Evolutionary conservation across 2,113 vertebrate genomes (phyloP), one percentile per base, ranked within the genome.

Genomic region (Chaetura pelagica): DNA sequence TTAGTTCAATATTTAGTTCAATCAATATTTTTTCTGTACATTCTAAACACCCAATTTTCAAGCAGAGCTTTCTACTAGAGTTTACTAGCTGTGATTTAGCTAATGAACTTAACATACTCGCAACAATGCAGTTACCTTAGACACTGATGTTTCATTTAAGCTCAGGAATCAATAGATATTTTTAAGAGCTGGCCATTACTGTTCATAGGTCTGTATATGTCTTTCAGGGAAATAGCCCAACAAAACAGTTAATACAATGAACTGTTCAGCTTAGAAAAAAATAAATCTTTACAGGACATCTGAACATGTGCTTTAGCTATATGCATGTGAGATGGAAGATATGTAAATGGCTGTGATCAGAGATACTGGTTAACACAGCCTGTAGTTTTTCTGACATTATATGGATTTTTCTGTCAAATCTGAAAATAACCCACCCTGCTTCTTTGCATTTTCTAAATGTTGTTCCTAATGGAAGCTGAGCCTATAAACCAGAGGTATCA

Each of bases 361-460:
- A 72, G 46, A 59, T 63, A 59, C 2, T 63, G 34, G 3, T 67
- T 93, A 90, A 57, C 22, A 44, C 6, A 72, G 4, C 16, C 26
- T 71, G 14, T 64, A 59, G 10, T 52, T 93, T 95, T 51, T 46
- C 58, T 79, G 80, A 67, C 40, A 64, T 84, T 23, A n/a, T 51
- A 59, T 57, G 1, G 64, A 42, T 87, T 87, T 75, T 94, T 64
- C 34, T 96, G 21, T 84, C 34, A 74, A 74, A 20, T 51, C 49
- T 83, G 48, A 87, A 81, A 75, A 72, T 84, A 91, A 61, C 44
- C n/a, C 79, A n/a, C 35, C 6, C 15, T 90, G 49, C 12, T 69
- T 57, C 68, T 57, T 32, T 86, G 38, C 10, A 42, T 26, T 87
- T 93, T 85, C 64, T 90, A n/a, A 24, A 54, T 62, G 15, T 38